Evolutionary conservation across 2,888 invertebrate species (phyloP), one percentile per base, ranked within the genome.

Genomic region (Eucriotettix oculatus): DNA sequence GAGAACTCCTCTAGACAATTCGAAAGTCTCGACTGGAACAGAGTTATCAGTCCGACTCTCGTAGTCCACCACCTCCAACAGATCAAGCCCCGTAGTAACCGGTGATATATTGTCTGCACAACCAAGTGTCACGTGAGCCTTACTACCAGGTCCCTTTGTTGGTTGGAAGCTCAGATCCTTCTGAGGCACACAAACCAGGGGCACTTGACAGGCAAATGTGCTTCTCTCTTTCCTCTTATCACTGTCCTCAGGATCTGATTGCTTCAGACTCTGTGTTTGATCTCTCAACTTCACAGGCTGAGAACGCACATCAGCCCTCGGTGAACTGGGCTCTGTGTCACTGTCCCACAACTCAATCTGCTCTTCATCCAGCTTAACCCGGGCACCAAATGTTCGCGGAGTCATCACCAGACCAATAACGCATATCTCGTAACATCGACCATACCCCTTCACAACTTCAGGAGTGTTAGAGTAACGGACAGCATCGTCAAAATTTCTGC

Each of bases 381-480:
- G 64, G 42, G 71, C 71, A 48, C 71, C 69, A 16, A 72, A 65
- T 10, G 72, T 70, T 57, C 66, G 65, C 9, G 68, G 67, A 1
- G 71, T 70, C 16, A 71, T 65, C 9, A 69, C 66, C 58, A 72
- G 66, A n/a, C 69, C 70, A 11, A 68, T 65, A 12, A 73, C 63
- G 3, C 61, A 54, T 9, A 72, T 58, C 2, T 59, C 52, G 59
- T 66, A 68, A n/a, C 62, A 60, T n/a, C 48, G 58, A n/a, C 60
- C 60, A 48, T 57, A 58, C 10, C 17, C 52, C 40, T 54, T 53
- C 44, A 54, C 10, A 41, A 60, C 57, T 16, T 60, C 58, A 54
- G 53, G 42, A 5, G 42, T 60, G n/a, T 10, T 17, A n/a, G 60
- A 16, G 16, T 60, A 60, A 16, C 58, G 54, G 10, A 54, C 17